Conservation (phyloP, 2,113 vertebrate species). For the Datnioides undecimradiatus region DNA sequence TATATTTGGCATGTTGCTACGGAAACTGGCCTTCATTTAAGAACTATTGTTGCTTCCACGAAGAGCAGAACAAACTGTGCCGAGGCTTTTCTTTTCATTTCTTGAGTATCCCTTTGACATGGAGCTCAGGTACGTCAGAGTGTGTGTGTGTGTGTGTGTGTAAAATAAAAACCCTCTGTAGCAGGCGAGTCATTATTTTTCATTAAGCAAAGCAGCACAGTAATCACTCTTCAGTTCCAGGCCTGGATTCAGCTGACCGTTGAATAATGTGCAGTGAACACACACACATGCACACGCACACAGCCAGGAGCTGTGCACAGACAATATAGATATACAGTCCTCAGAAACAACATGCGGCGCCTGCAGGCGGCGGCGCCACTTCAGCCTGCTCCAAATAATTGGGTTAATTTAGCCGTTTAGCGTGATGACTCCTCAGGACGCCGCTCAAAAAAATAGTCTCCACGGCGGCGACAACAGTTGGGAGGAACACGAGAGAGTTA, state of each 20-base stretch:
- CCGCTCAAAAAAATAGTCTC: constrained; percentile 44
- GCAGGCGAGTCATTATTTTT: constrained; percentile 51
- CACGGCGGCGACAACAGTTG: constrained; percentile 24
- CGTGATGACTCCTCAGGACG: constrained; percentile 53
- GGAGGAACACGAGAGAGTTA: constrained; percentile 36
- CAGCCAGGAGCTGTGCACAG: constrained; percentile 16
- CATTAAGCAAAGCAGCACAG: constrained; percentile 54
- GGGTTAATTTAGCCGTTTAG: constrained; percentile 69
- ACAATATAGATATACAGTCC: constrained; percentile 19
- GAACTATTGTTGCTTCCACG: constrained; percentile 28
- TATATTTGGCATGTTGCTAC: constrained; percentile 75
- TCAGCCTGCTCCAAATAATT: constrained; percentile 51
- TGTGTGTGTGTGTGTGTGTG: no score
- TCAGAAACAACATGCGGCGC: constrained; percentile 42
- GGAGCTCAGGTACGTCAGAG: constrained; percentile 21
- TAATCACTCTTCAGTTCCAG: constrained; percentile 46
- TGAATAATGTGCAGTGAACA: constrained; percentile 20
- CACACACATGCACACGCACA: constrained; percentile 10
- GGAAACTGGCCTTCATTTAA: constrained; percentile 65
- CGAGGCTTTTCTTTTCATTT: constrained; percentile 4
- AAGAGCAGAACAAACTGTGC: constrained; percentile 44
- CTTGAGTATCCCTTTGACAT: constrained; percentile 15
- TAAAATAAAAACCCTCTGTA: constrained; percentile 13
- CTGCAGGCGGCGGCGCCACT: constrained; percentile 50
- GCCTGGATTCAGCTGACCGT: constrained; percentile 51